These are phyloP conservation scores for Hyaena hyaena DNA, from an alignment of 2,113 vertebrate genomes.

Conservation along the genomic window DNA sequence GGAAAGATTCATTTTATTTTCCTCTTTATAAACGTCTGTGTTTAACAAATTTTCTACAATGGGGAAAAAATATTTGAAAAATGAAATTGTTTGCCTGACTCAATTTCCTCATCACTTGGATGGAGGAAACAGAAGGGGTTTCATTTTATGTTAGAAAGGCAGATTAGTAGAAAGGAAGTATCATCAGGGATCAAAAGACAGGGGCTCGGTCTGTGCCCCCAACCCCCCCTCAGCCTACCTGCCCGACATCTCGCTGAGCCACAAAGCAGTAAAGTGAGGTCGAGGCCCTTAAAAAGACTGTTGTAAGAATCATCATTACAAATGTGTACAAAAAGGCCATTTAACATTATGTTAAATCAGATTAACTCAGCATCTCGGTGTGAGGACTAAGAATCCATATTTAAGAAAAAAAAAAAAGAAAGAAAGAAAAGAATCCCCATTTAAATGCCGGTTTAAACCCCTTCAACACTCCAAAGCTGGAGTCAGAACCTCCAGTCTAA, in stretches of 20 bases:
- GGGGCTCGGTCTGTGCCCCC: neutral
- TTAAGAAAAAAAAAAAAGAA: too few species aligned
- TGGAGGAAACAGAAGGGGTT: neutral
- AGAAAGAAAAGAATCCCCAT: neutral
- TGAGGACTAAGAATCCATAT: neutral
- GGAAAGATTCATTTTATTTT: conserved; percentile 41
- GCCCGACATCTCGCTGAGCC: neutral
- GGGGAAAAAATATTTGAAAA: conserved; percentile 11
- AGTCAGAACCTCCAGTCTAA: neutral
- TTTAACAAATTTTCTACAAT: conserved; percentile 8
- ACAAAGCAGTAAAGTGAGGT: neutral
- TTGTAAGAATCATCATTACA: fast-evolving
- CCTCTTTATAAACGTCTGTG: conserved; percentile 1
- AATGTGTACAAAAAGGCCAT: neutral
- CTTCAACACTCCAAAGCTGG: neutral
- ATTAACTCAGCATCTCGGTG: neutral
- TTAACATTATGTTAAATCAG: neutral
- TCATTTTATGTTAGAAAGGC: neutral
- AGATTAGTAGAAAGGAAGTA: neutral
- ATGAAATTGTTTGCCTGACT: conserved; percentile 28
- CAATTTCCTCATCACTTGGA: neutral
- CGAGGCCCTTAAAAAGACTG: fast-evolving
- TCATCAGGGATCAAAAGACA: fast-evolving
- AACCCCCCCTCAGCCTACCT: too few species aligned
- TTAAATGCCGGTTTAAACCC: neutral